Conservation (phyloP, 2,888 invertebrate genomes). For the Pocota personata region DNA sequence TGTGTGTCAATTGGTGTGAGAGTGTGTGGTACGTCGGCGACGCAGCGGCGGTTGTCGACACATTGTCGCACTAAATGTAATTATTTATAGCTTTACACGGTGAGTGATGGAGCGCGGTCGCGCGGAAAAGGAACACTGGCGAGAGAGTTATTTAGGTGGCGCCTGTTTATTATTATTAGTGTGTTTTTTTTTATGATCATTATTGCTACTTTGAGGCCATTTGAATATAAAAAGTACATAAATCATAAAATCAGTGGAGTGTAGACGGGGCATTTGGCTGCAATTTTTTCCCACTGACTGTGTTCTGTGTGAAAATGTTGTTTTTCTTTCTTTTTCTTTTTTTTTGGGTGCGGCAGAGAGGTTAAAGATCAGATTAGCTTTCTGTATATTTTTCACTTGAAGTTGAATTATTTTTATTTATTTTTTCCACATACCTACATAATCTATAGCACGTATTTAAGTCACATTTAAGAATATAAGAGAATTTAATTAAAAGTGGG, state of each 20-base stretch:
- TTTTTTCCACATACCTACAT: neutral
- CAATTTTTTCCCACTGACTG: slow-evolving; percentile 13
- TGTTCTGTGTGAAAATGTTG: neutral
- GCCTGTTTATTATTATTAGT: slow-evolving; percentile 69
- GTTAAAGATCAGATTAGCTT: slow-evolving; percentile 64
- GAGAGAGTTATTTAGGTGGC: slow-evolving; percentile 72
- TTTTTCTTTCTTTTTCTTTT: slow-evolving; percentile 18
- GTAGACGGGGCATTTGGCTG: slow-evolving; percentile 20
- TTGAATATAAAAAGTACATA: slow-evolving; percentile 51
- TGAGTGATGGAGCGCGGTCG: slow-evolving; percentile 38
- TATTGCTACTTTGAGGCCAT: slow-evolving; percentile 57
- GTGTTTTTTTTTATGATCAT: slow-evolving; percentile 54
- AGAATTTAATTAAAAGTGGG: slow-evolving; percentile 62
- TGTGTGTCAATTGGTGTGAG: slow-evolving; percentile 30
- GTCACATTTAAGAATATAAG: slow-evolving; percentile 37
- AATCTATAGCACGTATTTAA: slow-evolving; percentile 31
- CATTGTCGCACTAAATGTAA: slow-evolving; percentile 71
- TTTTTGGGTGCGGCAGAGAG: slow-evolving; percentile 21
- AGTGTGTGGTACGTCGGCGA: slow-evolving; percentile 43
- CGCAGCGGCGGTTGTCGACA: slow-evolving; percentile 50
- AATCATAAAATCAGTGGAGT: slow-evolving; percentile 54
- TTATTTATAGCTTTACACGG: slow-evolving; percentile 67
- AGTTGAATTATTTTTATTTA: slow-evolving; percentile 29
- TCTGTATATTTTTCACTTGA: slow-evolving; percentile 11
- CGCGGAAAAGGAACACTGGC: slow-evolving; percentile 34